Conservation (phyloP, 2,113 vertebrate species). For the Anser cygnoides region DNA sequence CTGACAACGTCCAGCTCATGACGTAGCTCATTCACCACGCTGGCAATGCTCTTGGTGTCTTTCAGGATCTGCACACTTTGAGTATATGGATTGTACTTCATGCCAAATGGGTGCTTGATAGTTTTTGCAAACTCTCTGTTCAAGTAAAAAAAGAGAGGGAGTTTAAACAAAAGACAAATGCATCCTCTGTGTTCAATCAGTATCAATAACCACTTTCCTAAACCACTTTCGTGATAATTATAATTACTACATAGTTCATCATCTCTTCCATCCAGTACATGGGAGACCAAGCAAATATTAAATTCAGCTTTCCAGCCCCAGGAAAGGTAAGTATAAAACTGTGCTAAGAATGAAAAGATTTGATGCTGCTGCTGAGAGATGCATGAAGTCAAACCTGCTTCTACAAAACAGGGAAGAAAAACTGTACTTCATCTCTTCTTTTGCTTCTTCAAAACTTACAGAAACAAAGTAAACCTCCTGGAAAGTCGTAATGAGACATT, state of each 20-base stretch:
- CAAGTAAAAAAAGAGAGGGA: not conserved
- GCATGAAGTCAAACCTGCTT: not conserved
- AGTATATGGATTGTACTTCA: slow-evolving; percentile 95
- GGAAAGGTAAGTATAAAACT: not conserved
- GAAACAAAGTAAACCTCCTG: slow-evolving; percentile 96
- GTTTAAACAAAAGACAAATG: not conserved
- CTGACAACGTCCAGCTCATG: slow-evolving; percentile 92
- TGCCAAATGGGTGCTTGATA: slow-evolving; percentile 94
- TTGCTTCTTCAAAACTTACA: slow-evolving; percentile 96
- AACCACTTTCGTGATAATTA: not conserved
- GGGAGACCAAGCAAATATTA: not conserved
- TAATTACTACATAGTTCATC: not conserved
- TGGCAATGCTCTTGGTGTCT: slow-evolving; percentile 90
- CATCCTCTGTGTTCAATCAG: not conserved
- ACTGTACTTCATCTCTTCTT: slow-evolving; percentile 94
- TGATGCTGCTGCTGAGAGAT: not conserved
- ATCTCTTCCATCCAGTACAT: not conserved
- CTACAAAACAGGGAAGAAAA: not conserved
- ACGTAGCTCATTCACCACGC: slow-evolving; percentile 87
- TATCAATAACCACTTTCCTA: not conserved
- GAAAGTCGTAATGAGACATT: slow-evolving; percentile 96
- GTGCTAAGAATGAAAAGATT: not conserved
- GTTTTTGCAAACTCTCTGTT: slow-evolving; percentile 96
- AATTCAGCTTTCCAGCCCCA: not conserved
- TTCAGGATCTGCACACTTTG: slow-evolving; percentile 92